Evolutionary conservation across 1,140 invertebrate species (phyloP).

Genomic region (Drosophila paulistorum): DNA sequence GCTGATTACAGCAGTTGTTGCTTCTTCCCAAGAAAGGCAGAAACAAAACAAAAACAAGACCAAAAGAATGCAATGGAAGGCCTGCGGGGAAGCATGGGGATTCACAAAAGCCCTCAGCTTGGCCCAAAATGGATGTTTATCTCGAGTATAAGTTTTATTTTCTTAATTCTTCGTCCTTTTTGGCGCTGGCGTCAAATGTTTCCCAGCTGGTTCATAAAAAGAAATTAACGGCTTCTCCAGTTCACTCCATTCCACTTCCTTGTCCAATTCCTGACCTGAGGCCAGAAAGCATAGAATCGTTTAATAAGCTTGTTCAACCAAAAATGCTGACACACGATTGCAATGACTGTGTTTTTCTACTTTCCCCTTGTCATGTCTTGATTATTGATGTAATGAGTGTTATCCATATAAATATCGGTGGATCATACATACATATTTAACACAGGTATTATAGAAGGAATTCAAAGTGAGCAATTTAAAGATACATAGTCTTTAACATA

Average conservation of each 20-base stretch:
- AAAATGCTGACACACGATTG: constrained; percentile 6
- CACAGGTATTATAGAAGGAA: too few relatives aligned
- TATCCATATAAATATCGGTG: too few relatives aligned
- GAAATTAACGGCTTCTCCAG: constrained; percentile 79
- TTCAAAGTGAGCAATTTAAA: too few relatives aligned
- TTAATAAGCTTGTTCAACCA: constrained; percentile 76
- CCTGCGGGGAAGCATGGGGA: neutral
- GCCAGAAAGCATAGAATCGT: constrained; percentile 57
- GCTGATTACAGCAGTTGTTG: constrained; percentile 82
- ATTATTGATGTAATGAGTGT: neutral
- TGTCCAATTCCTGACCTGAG: neutral
- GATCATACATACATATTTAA: too few relatives aligned
- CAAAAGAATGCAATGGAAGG: too few relatives aligned
- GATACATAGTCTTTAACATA: too few relatives aligned
- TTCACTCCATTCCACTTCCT: constrained; percentile 23
- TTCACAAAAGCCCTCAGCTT: neutral
- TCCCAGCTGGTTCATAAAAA: constrained; percentile 83
- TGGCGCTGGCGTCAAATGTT: constrained; percentile 62
- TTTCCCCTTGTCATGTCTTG: neutral
- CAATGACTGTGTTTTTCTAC: neutral
- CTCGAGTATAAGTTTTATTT: constrained; percentile 68
- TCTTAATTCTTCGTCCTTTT: constrained; percentile 60
- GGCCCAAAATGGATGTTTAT: constrained; percentile 61
- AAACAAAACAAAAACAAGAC: neutral
- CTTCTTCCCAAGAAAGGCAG: constrained; percentile 17